Conservation (phyloP, 2,888 invertebrate genomes). For the Papilio gigon region DNA sequence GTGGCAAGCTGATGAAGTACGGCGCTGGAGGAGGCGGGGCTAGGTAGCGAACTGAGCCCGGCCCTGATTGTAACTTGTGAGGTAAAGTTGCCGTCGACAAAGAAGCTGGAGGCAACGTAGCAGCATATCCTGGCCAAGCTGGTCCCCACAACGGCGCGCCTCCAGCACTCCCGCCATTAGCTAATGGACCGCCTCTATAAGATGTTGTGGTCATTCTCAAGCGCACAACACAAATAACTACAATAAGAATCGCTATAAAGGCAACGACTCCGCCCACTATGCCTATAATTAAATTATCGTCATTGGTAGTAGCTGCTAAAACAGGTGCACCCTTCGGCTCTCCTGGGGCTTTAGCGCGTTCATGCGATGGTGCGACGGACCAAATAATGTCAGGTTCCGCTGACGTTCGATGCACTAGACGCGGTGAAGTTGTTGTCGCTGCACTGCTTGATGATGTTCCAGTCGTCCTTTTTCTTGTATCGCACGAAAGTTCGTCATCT, state of each 20-base stretch:
- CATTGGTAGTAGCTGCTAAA: slow-evolving; percentile 86
- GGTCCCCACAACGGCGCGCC: slow-evolving; percentile 84
- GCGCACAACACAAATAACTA: slow-evolving; percentile 94
- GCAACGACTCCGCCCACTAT: slow-evolving; percentile 96
- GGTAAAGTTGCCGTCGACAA: slow-evolving; percentile 85
- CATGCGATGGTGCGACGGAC: slow-evolving; percentile 89
- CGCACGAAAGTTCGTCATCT: slow-evolving; percentile 92
- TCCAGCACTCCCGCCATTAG: slow-evolving; percentile 83
- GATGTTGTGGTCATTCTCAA: slow-evolving; percentile 86
- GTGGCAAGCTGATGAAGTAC: slow-evolving; percentile 84
- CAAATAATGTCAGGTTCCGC: slow-evolving; percentile 94
- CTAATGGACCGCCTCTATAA: slow-evolving; percentile 86
- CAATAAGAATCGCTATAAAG: slow-evolving; percentile 93
- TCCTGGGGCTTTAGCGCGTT: slow-evolving; percentile 81
- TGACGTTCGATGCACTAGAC: slow-evolving; percentile 83
- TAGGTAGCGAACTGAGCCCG: slow-evolving; percentile 78
- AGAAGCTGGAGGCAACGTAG: slow-evolving; percentile 83
- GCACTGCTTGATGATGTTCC: slow-evolving; percentile 65
- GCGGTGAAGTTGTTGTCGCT: slow-evolving; percentile 73
- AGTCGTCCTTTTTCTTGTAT: slow-evolving; percentile 83
- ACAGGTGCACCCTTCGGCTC: slow-evolving; percentile 84
- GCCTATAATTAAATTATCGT: slow-evolving; percentile 96
- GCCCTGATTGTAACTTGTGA: slow-evolving; percentile 83
- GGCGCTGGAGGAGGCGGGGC: slow-evolving; percentile 86
- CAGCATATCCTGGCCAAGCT: slow-evolving; percentile 82